Evolutionary conservation across 2,888 invertebrate genomes (phyloP).

Genomic region (Xestoiulus laeticollis): DNA sequence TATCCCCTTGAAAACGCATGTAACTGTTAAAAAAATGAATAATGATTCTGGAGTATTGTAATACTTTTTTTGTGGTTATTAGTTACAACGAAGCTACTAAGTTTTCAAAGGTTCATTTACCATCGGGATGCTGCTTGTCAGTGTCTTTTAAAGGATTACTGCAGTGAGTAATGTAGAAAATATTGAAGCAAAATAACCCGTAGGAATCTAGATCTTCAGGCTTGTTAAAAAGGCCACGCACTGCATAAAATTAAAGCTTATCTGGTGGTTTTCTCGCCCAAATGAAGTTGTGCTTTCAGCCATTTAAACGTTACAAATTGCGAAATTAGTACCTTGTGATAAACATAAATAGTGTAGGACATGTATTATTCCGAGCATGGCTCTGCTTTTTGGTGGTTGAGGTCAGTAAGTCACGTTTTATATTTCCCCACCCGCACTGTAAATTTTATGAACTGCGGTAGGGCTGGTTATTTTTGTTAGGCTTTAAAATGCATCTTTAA

Average conservation of each 20-base stretch:
- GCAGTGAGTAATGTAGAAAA: neutral
- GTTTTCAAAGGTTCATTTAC: neutral
- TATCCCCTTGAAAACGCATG: neutral
- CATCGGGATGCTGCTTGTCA: neutral
- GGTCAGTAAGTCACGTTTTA: slow-evolving; percentile 8
- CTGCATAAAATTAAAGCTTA: neutral
- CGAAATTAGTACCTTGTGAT: neutral
- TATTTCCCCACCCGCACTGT: neutral
- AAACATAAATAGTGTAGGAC: neutral
- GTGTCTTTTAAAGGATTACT: neutral
- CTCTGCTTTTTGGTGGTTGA: neutral
- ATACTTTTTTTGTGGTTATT: neutral
- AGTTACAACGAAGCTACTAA: neutral
- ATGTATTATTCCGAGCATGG: slow-evolving; percentile 11
- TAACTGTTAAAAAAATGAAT: neutral
- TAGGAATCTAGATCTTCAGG: neutral
- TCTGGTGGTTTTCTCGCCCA: neutral
- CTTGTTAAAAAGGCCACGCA: neutral
- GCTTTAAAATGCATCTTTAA: neutral
- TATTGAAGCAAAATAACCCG: neutral
- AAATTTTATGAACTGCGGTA: neutral
- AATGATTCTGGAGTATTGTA: neutral
- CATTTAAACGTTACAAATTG: slow-evolving; percentile 10
- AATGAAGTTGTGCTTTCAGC: neutral
- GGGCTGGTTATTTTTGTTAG: neutral